phyloP scores from a whole-genome alignment of 2,797 vertebrate genomes.

The Basileuterus tristriatus region DNA sequence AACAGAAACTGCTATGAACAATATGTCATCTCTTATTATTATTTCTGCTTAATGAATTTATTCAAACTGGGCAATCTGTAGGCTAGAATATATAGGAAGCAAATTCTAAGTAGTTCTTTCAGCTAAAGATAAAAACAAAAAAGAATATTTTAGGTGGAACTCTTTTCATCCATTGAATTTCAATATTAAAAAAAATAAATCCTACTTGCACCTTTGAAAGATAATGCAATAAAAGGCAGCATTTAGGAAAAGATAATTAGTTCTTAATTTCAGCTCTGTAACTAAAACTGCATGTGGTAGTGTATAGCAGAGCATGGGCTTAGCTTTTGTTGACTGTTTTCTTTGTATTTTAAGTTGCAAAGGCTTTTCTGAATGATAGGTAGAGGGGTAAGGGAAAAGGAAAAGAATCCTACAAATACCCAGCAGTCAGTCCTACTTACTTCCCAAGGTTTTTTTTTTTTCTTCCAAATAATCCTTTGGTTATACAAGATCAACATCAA shows the following conservation, averaged over 20 bases:
- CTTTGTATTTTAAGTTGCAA: not conserved
- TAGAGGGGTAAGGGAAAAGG: not conserved
- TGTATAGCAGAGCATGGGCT: accelerated
- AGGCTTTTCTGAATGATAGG: not conserved
- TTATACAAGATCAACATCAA: not conserved
- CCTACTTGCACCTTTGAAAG: not conserved
- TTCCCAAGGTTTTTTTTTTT: not conserved
- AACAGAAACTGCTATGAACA: not conserved
- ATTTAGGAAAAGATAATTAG: constrained; percentile 13
- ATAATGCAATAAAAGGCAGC: not conserved
- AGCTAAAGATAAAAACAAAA: not conserved
- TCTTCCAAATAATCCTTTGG: not conserved
- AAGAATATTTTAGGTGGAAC: not conserved
- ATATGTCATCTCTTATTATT: not conserved
- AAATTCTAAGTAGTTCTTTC: not conserved
- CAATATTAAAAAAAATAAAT: not conserved
- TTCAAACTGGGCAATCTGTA: not conserved
- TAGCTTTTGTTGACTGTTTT: not conserved
- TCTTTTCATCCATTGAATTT: not conserved
- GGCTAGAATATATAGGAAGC: not conserved
- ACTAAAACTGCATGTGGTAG: not conserved
- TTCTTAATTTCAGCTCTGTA: constrained; percentile 23
- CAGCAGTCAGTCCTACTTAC: not conserved
- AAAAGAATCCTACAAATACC: not conserved
- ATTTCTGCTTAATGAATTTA: not conserved